Conservation (phyloP, 2,888 invertebrate genomes). For the Eumerus sabulonum region DNA sequence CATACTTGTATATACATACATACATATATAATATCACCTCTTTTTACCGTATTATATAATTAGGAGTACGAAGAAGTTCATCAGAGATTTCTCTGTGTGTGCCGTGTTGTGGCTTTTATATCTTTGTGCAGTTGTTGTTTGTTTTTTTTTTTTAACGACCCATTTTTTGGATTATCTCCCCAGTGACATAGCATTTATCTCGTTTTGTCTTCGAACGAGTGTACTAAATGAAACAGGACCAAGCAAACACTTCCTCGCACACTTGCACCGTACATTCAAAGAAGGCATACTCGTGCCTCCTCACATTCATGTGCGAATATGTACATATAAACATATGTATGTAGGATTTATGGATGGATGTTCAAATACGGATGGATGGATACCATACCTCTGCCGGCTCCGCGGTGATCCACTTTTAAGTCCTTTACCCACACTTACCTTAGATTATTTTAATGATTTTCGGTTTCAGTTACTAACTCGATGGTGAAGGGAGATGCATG, state of each 20-base stretch:
- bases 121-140: not conserved
- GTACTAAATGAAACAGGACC: not conserved
- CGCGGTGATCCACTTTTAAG: conserved; percentile 27
- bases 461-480: conserved; percentile 33
- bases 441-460: conserved; percentile 59
- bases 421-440: conserved; percentile 42
- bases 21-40: too few species aligned
- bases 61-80: conserved; percentile 21
- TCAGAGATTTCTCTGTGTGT: conserved; percentile 14
- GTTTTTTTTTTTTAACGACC: conserved; percentile 7
- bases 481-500: too few species aligned
- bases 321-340: too few species aligned
- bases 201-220: conserved; percentile 28
- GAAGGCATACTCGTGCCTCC: too few species aligned
- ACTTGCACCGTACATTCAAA: too few species aligned
- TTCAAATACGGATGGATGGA: not conserved
- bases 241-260: too few species aligned
- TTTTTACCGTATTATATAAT: conserved; percentile 21
- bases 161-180: conserved; percentile 32
- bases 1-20: too few species aligned
- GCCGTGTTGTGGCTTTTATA: conserved; percentile 13
- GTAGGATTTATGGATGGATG: not conserved
- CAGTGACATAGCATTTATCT: conserved; percentile 26
- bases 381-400: not conserved
- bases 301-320: not conserved